Conservation (phyloP, 1,140 invertebrate species). For the Triops longicaudatus region DNA sequence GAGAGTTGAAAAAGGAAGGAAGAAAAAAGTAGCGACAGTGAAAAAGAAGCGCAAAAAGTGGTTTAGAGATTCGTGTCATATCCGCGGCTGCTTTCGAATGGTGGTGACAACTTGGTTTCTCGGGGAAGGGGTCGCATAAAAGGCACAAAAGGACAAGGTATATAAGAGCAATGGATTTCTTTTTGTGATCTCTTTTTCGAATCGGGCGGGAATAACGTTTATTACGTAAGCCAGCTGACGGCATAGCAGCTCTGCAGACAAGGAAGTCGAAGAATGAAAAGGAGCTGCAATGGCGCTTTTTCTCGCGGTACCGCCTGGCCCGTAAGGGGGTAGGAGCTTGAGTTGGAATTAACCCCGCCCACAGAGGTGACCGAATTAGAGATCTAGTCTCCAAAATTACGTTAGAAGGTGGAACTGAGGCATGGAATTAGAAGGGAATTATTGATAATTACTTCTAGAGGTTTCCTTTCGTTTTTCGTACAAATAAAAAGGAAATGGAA, state of each 20-base stretch:
- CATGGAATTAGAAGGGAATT: no score
- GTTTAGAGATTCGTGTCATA: neutral
- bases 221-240: constrained; percentile 10
- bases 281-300: neutral
- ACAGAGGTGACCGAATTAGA: no score
- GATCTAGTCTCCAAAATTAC: no score
- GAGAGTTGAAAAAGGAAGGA: neutral
- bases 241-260: neutral
- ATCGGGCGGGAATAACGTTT: neutral
- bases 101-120: neutral
- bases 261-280: neutral
- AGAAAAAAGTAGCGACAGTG: neutral
- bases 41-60: neutral
- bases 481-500: no score
- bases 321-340: no score
- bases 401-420: no score
- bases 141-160: neutral
- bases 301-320: no score
- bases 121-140: neutral
- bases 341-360: no score
- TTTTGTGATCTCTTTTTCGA: neutral
- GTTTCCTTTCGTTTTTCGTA: no score
- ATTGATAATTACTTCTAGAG: no score
- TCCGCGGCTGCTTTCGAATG: neutral
- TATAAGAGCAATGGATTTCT: neutral